Evolutionary conservation across 2,113 vertebrate genomes (phyloP).

Genomic region (Cochlearius cochlearius): DNA sequence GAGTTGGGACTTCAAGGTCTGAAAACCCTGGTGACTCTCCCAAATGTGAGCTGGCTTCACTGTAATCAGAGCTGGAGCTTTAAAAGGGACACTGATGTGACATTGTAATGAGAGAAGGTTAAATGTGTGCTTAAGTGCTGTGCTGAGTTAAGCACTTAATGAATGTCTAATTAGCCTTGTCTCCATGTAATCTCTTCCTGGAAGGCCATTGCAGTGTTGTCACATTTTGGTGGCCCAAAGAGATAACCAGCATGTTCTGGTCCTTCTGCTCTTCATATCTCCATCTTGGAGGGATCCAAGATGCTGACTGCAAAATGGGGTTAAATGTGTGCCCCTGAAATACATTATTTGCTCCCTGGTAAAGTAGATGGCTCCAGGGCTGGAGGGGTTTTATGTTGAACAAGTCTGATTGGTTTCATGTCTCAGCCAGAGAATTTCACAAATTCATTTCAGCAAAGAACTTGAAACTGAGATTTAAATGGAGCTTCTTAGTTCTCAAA

Average conservation of each 20-base stretch:
- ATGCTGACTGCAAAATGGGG: not conserved
- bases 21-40: not conserved
- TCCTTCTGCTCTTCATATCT: not conserved
- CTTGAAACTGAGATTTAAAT: not conserved
- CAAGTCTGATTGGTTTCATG: not conserved
- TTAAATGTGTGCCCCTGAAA: not conserved
- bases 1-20: rapidly evolving
- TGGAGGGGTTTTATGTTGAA: not conserved
- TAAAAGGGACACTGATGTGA: not conserved
- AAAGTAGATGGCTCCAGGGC: not conserved
- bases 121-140: slow-evolving; percentile 32
- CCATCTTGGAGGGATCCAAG: not conserved
- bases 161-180: slow-evolving; percentile 23
- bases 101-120: slow-evolving; percentile 42
- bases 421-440: not conserved
- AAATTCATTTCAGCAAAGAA: not conserved
- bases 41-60: not conserved
- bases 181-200: not conserved
- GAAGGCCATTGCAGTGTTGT: not conserved
- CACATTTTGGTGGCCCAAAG: not conserved
- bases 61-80: not conserved
- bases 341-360: not conserved
- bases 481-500: not conserved
- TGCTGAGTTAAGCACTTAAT: slow-evolving; percentile 41
- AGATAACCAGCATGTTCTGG: not conserved